phyloP scores from a whole-genome alignment of 2,113 vertebrate genomes.

The Larimichthys crocea region DNA sequence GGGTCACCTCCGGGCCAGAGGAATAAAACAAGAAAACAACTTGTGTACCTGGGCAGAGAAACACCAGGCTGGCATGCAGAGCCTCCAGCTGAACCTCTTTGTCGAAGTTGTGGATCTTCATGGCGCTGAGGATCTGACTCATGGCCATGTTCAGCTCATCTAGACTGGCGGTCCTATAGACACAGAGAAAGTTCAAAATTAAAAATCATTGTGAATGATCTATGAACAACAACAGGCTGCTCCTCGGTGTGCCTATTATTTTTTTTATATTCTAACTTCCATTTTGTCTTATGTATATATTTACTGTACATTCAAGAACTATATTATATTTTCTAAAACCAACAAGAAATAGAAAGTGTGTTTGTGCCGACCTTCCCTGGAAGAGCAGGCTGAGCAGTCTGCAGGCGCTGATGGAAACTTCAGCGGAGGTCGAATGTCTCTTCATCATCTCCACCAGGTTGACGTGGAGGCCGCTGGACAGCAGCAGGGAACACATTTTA shows the following conservation, averaged over 20 bases:
- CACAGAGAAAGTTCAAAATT: neutral
- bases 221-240: neutral
- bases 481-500: constrained; percentile 86
- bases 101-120: constrained; percentile 88
- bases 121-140: constrained; percentile 86
- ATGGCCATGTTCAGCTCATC: constrained; percentile 88
- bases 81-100: constrained; percentile 90
- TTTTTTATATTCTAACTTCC: neutral
- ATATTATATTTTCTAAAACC: neutral
- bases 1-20: too few relatives aligned
- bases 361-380: constrained; percentile 87
- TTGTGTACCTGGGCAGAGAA: constrained; percentile 86
- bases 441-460: constrained; percentile 94
- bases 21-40: neutral
- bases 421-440: constrained; percentile 83
- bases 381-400: constrained; percentile 90
- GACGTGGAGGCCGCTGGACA: constrained; percentile 93
- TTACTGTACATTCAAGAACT: too few relatives aligned
- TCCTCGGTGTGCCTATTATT: neutral
- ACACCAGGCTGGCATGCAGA: constrained; percentile 88
- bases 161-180: constrained; percentile 85
- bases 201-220: neutral
- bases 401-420: constrained; percentile 90
- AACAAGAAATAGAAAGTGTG: neutral
- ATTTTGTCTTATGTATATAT: too few relatives aligned